These are phyloP conservation scores for Notolabrus celidotus DNA, from an alignment of 2,797 vertebrate species.

Conservation along the genomic window DNA sequence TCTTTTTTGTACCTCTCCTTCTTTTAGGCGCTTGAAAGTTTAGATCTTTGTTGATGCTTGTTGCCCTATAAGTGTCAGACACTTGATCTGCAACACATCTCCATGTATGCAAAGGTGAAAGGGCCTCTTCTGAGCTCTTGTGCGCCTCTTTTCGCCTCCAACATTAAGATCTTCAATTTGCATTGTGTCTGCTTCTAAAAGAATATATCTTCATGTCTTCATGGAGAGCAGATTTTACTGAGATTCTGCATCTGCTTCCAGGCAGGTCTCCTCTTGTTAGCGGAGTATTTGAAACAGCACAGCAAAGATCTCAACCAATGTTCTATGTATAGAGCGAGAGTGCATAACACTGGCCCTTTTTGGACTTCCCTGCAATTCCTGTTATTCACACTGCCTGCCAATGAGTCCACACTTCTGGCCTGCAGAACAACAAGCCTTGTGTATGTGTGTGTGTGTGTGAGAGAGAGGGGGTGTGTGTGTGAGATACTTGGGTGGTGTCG, in stretches of 20 bases:
- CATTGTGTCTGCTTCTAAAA: constrained; percentile 36
- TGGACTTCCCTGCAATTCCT: constrained; percentile 60
- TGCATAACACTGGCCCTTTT: constrained; percentile 35
- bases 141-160: no score
- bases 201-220: not conserved
- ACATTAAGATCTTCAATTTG: constrained; percentile 34
- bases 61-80: no score
- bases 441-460: constrained; percentile 24
- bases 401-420: constrained; percentile 46
- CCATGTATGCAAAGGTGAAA: no score
- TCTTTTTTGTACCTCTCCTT: no score
- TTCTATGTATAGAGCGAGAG: constrained; percentile 58
- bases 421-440: constrained; percentile 40
- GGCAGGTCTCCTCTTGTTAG: constrained; percentile 30
- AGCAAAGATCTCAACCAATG: constrained; percentile 26
- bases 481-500: constrained; percentile 21
- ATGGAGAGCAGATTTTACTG: constrained; percentile 5
- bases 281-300: constrained; percentile 2
- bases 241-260: not conserved
- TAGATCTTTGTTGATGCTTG: no score
- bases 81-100: no score
- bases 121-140: no score
- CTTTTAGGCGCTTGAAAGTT: no score
- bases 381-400: constrained; percentile 59
- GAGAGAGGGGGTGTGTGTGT: constrained; percentile 7